phyloP scores from a whole-genome alignment of 2,888 invertebrate genomes.

The Drosophila quinaria region DNA sequence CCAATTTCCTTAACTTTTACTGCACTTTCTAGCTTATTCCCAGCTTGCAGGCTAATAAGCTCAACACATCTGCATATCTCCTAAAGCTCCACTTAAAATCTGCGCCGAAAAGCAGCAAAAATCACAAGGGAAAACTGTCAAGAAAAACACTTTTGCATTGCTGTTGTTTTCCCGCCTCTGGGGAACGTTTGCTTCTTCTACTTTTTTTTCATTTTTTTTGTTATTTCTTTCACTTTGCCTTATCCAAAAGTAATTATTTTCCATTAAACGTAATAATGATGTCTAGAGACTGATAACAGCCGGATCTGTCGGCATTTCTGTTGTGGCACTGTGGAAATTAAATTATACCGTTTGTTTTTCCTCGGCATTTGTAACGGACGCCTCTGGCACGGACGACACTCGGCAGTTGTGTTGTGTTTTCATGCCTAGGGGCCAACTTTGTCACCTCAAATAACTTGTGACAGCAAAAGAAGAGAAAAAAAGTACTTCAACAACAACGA shows the following conservation, averaged over 20 bases:
- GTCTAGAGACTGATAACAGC: constrained; percentile 71
- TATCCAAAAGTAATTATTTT: constrained; percentile 82
- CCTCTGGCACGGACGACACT: constrained; percentile 51
- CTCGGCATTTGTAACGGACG: constrained; percentile 40
- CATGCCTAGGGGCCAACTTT: constrained; percentile 53
- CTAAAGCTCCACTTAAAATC: constrained; percentile 35
- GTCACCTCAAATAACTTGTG: constrained; percentile 62
- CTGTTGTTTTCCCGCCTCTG: constrained; percentile 19
- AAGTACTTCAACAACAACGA: constrained; percentile 6
- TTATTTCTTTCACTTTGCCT: constrained; percentile 80
- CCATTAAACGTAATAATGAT: constrained; percentile 81
- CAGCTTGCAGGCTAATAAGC: constrained; percentile 54
- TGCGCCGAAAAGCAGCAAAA: constrained; percentile 27
- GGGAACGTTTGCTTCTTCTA: constrained; percentile 25
- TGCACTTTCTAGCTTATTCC: constrained; percentile 19
- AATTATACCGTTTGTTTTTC: constrained; percentile 69
- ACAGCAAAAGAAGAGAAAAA: constrained; percentile 24
- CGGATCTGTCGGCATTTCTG: constrained; percentile 36
- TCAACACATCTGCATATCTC: constrained; percentile 46
- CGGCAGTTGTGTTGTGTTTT: constrained; percentile 39
- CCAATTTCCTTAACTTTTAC: constrained; percentile 26
- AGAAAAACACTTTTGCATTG: constrained; percentile 40
- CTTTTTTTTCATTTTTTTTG: constrained; percentile 45
- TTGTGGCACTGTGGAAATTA: constrained; percentile 56
- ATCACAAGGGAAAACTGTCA: constrained; percentile 48